These are phyloP conservation scores for Cryptus viduatorius DNA, from an alignment of 2,888 invertebrate species.

Conservation along the genomic window DNA sequence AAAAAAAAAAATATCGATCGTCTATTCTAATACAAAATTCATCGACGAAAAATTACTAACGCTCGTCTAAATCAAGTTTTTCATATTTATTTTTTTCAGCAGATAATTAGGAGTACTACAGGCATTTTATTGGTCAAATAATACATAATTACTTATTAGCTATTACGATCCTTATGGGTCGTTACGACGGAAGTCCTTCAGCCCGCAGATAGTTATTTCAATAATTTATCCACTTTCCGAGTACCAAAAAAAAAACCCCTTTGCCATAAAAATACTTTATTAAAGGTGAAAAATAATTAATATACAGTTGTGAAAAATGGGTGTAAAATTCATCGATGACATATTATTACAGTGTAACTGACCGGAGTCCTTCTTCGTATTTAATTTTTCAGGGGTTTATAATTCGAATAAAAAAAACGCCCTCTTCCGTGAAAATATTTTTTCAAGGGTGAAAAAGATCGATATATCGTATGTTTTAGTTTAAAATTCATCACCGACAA, in stretches of 20 bases:
- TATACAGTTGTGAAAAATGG: too few relatives aligned
- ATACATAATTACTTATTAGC: too few relatives aligned
- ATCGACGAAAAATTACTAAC: constrained; percentile 16
- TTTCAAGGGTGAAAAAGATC: background rate
- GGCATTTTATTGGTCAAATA: too few relatives aligned
- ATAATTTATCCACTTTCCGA: too few relatives aligned
- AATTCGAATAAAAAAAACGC: too few relatives aligned
- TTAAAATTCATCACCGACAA: background rate
- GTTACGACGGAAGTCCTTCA: too few relatives aligned
- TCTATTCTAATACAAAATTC: constrained; percentile 30
- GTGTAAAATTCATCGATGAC: background rate
- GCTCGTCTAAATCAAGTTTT: background rate
- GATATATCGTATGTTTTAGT: too few relatives aligned
- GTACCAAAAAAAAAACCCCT: too few relatives aligned
- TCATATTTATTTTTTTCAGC: background rate
- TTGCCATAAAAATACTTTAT: too few relatives aligned
- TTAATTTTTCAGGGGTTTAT: background rate
- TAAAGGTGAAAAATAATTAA: background rate
- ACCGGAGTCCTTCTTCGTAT: background rate
- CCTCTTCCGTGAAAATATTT: too few relatives aligned
- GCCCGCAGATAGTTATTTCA: background rate
- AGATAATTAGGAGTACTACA: too few relatives aligned
- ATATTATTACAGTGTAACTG: background rate
- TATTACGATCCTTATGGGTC: too few relatives aligned
- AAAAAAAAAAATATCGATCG: constrained; percentile 9